Evolutionary conservation across 2,888 invertebrate species (phyloP).

Genomic region (Camptogramma bilineatum): DNA sequence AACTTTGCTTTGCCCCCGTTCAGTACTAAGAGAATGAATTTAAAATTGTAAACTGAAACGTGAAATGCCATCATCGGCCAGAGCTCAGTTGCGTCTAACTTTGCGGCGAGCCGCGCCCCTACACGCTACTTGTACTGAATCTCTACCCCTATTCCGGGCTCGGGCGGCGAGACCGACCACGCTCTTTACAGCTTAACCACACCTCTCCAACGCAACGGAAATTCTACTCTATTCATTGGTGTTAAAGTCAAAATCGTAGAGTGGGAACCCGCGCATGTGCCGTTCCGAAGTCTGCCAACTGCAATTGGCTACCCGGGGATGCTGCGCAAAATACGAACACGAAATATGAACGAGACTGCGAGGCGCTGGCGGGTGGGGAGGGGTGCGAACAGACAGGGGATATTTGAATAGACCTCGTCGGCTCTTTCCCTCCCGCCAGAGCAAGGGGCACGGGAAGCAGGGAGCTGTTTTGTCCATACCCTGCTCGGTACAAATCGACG

Average conservation of each 20-base stretch:
- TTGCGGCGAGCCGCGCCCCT: slow-evolving; percentile 85
- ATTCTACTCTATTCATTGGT: slow-evolving; percentile 39
- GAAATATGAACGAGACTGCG: slow-evolving; percentile 86
- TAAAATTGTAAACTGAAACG: slow-evolving; percentile 60
- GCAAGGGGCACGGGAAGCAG: slow-evolving; percentile 51
- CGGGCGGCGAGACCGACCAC: slow-evolving; percentile 66
- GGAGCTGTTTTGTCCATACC: slow-evolving; percentile 80
- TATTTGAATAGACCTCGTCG: slow-evolving; percentile 82
- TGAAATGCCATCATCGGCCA: slow-evolving; percentile 76
- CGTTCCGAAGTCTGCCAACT: slow-evolving; percentile 79
- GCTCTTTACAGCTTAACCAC: slow-evolving; percentile 55
- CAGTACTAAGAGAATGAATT: slow-evolving; percentile 51
- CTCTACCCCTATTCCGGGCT: slow-evolving; percentile 84
- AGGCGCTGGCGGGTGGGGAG: slow-evolving; percentile 81
- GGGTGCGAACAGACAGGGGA: slow-evolving; percentile 81
- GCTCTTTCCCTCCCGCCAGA: slow-evolving; percentile 71
- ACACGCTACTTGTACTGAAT: slow-evolving; percentile 85
- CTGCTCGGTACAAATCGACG: slow-evolving; percentile 75
- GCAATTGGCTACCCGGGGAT: slow-evolving; percentile 84
- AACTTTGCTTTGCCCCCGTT: slow-evolving; percentile 28
- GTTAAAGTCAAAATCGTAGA: slow-evolving; percentile 51
- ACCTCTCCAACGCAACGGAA: slow-evolving; percentile 33
- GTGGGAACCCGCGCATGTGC: slow-evolving; percentile 50
- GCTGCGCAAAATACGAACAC: slow-evolving; percentile 86
- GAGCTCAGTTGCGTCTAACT: slow-evolving; percentile 84